Conservation (phyloP, 2,113 vertebrate species). For the Pterophyllum scalare region DNA sequence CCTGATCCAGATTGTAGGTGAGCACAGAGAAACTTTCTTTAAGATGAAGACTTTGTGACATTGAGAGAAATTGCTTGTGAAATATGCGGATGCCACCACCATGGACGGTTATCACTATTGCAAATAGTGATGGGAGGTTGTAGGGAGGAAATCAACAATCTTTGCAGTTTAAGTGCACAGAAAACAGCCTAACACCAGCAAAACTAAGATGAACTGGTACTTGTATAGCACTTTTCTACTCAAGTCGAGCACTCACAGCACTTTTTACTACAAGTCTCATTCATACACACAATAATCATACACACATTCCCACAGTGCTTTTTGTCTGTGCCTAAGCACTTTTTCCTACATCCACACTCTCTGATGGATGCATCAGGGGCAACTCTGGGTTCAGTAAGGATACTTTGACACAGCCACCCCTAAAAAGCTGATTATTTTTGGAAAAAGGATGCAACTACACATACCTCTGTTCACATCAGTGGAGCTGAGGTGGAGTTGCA, state of each 20-base stretch:
- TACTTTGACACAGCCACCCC: neutral
- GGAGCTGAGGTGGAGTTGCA: neutral
- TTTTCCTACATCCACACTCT: no score
- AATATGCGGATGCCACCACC: no score
- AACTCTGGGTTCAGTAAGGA: neutral
- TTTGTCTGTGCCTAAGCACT: no score
- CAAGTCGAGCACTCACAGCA: neutral
- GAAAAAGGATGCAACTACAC: neutral
- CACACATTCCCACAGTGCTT: no score
- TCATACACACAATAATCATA: neutral
- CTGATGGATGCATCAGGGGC: no score
- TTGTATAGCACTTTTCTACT: neutral
- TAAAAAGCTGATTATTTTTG: neutral
- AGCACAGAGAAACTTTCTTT: neutral
- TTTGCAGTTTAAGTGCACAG: neutral
- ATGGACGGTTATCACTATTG: no score
- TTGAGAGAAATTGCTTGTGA: neutral
- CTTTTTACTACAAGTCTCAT: neutral
- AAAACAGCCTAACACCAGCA: neutral
- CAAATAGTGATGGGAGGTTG: neutral
- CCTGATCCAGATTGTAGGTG: neutral
- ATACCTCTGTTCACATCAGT: neutral
- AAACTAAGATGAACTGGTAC: neutral
- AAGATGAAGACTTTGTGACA: neutral
- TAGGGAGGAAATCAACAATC: neutral